Percentiles rank a stretch among this genome's conserved stretches.
phyloP scores from a whole-genome alignment of 2,113 vertebrate species.

The Micromys minutus region DNA sequence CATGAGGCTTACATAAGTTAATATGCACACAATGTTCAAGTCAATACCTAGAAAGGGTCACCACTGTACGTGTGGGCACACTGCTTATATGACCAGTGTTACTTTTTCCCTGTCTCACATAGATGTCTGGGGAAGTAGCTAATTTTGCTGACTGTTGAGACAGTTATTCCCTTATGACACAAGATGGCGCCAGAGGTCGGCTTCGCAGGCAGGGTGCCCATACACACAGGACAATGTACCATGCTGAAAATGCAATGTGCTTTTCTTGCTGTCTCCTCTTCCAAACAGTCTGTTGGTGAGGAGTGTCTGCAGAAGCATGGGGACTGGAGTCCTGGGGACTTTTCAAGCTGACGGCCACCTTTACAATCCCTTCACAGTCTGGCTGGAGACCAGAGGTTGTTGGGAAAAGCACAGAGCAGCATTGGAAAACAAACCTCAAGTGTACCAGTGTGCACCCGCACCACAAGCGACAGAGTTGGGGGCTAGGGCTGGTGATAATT shows the following conservation, averaged over 20 bases:
- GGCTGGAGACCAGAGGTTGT: neutral
- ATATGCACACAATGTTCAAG: neutral
- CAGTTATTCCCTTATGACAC: slow-evolving; percentile 43
- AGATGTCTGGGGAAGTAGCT: neutral
- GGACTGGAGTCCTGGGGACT: neutral
- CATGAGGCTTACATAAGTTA: neutral
- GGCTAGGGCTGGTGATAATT: neutral
- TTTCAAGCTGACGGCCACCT: slow-evolving; percentile 25
- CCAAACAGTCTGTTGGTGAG: neutral
- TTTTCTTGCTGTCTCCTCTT: slow-evolving; percentile 1
- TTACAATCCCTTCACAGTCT: neutral
- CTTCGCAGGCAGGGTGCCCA: neutral
- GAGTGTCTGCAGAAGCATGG: neutral
- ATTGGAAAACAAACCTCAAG: neutral
- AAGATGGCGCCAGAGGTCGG: slow-evolving; percentile 65
- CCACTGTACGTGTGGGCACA: neutral
- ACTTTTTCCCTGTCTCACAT: neutral
- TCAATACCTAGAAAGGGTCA: no score
- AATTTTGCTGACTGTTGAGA: neutral
- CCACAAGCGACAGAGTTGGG: neutral
- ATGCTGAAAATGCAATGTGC: neutral
- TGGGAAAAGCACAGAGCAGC: neutral
- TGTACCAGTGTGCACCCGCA: no score
- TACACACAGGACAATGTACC: neutral
- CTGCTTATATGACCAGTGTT: neutral